Evolutionary conservation across 2,797 vertebrate genomes (phyloP), one percentile per base, ranked within the genome.

Genomic region (Echeneis naucrates): DNA sequence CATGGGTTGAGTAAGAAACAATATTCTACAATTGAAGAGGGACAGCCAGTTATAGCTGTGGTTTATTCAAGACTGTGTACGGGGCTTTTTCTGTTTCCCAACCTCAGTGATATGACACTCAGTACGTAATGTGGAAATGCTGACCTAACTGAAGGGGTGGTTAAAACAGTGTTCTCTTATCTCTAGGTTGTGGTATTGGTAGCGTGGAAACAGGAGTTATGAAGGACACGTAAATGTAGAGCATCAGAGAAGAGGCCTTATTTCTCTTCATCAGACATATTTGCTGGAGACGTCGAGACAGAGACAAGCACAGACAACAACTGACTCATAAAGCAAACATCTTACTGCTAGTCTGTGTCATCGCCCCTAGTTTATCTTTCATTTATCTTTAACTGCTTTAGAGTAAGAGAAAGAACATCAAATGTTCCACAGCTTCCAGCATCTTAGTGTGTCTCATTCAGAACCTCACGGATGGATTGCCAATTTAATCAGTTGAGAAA

Each of bases 131-230:
- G 58, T 67, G 78, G 82, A 87, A 89, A 88, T 53, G 54, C 80
- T 89, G 88, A 89, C 78, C 81, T 84, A 86, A 90, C 76, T 53
- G 73, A 87, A 84, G 63, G 50, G 54, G 79, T 75, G 80, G 84
- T 85, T 84, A 26, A 79, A 81, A 84, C 80, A 75, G 65, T 4
- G 53, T 64, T 53, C 50, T 77, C 82, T 91, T 89, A 92, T 93
- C 90, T 89, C 64, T 21, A 71, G 84, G 70, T 86, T 88, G 89
- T 89, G 91, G 90, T 88, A 56, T 83, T 81, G 83, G 86, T 85
- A 27, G 50, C 71, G 63, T 77, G 72, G 38, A 85, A 69, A 84
- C 58, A 50, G 74, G 72, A 66, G 69, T 84, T 38, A 74, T 69
- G 75, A 82, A 51, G 54, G 56, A 58, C 65, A 53, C 59, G 72